Evolutionary conservation across 1,140 invertebrate species (phyloP).

Genomic region (Zelostemma sp.): DNA sequence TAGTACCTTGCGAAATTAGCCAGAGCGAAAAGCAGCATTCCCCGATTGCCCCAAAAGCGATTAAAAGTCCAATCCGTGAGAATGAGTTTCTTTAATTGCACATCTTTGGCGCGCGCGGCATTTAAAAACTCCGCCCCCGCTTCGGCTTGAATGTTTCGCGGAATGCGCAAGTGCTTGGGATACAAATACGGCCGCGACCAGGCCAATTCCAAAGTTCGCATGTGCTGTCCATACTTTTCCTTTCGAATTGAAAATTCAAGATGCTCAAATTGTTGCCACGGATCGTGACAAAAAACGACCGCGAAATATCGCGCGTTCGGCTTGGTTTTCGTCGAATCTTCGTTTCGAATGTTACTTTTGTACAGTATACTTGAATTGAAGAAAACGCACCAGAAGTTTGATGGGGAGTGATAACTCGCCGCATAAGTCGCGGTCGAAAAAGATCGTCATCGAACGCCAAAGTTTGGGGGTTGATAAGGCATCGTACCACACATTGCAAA

Average conservation of each 20-base stretch:
- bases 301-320: too few relatives aligned
- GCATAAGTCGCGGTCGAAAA: slow-evolving; percentile 62
- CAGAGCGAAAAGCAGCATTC: slow-evolving; percentile 58
- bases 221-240: slow-evolving; percentile 64
- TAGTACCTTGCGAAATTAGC: slow-evolving; percentile 55
- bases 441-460: slow-evolving; percentile 64
- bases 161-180: slow-evolving; percentile 47
- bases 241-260: slow-evolving; percentile 18
- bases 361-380: too few relatives aligned
- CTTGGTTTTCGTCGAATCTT: too few relatives aligned
- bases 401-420: slow-evolving; percentile 52
- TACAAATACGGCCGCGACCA: slow-evolving; percentile 61
- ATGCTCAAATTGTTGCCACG: too few relatives aligned
- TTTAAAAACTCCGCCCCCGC: slow-evolving; percentile 57
- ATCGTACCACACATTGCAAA: slow-evolving; percentile 60
- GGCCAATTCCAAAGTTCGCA: slow-evolving; percentile 60
- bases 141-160: slow-evolving; percentile 53
- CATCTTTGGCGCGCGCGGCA: slow-evolving; percentile 48
- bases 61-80: slow-evolving; percentile 65
- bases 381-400: slow-evolving; percentile 53
- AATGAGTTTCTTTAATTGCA: slow-evolving; percentile 59
- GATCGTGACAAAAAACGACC: too few relatives aligned
- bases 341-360: too few relatives aligned
- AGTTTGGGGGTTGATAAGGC: slow-evolving; percentile 60
- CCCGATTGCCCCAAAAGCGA: slow-evolving; percentile 60